Evolutionary conservation across 2,888 invertebrate species (phyloP).

Genomic region (Acleris literana): DNA sequence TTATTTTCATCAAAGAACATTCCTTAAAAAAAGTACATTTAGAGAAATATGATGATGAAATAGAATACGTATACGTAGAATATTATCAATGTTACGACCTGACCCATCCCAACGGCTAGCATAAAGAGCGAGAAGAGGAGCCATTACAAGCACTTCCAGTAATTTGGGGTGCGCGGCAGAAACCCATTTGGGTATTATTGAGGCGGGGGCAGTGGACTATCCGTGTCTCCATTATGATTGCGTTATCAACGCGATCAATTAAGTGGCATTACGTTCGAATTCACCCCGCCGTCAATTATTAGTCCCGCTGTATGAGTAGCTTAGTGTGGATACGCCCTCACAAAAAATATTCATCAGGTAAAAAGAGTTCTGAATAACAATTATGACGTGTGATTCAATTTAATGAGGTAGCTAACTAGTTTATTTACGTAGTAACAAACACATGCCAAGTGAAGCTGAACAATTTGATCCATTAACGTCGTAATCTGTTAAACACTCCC

Average conservation of each 20-base stretch:
- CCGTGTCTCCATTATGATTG: slow-evolving; percentile 65
- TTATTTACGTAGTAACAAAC: slow-evolving; percentile 8
- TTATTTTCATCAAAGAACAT: neutral
- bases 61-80: slow-evolving; percentile 11
- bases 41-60: slow-evolving; percentile 9
- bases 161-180: slow-evolving; percentile 55
- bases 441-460: slow-evolving; percentile 43
- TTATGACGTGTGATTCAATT: neutral
- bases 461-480: slow-evolving; percentile 61
- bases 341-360: neutral
- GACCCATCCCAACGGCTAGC: slow-evolving; percentile 46
- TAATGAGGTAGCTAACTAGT: slow-evolving; percentile 5
- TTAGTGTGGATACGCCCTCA: slow-evolving; percentile 53
- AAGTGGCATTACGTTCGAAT: slow-evolving; percentile 75
- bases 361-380: neutral
- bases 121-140: slow-evolving; percentile 49
- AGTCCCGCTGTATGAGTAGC: slow-evolving; percentile 51
- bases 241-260: slow-evolving; percentile 76
- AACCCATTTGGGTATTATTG: slow-evolving; percentile 64
- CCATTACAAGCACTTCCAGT: slow-evolving; percentile 57
- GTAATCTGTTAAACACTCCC: slow-evolving; percentile 69
- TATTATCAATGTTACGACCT: slow-evolving; percentile 43
- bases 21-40: neutral
- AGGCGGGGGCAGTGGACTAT: slow-evolving; percentile 53
- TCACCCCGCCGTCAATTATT: slow-evolving; percentile 73